A percentile compares a stretch with the other conserved stretches of the same genome.
Conservation (phyloP, 2,113 vertebrate species). For the Electrona antarctica region DNA sequence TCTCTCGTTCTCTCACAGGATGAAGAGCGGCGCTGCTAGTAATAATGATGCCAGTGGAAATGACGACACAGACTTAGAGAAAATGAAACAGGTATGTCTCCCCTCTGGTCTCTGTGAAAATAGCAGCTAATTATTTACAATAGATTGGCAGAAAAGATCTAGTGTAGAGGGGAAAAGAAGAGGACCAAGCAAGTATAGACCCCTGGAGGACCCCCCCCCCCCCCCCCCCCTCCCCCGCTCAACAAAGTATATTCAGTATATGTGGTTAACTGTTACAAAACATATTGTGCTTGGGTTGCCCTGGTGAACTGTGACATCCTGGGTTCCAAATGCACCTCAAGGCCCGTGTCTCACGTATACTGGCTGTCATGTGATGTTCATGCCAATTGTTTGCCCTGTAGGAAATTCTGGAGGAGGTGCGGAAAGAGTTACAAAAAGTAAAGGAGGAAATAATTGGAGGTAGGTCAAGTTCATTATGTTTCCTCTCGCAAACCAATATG, state of each 20-base stretch:
- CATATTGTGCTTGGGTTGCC: no score
- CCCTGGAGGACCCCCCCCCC: no score
- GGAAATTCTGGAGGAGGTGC: constrained; percentile 91
- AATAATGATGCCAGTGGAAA: constrained; percentile 70
- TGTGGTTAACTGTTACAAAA: no score
- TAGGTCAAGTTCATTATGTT: constrained; percentile 24
- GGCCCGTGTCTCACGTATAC: no score
- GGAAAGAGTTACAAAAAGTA: constrained; percentile 90
- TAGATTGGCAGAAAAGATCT: no score
- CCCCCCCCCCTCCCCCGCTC: no score
- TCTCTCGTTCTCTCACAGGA: constrained; percentile 64
- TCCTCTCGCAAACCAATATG: background rate
- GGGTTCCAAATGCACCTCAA: no score
- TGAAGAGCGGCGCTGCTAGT: constrained; percentile 74
- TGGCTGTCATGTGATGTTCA: background rate
- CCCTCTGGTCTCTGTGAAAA: background rate
- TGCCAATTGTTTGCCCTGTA: constrained; percentile 54
- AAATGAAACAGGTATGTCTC: constrained; percentile 86
- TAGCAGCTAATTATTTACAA: background rate
- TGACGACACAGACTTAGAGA: constrained; percentile 87
- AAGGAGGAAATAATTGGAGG: constrained; percentile 94
- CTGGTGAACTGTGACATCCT: no score
- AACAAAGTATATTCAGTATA: no score
- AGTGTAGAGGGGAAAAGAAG: no score
- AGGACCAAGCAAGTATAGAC: no score